A percentile compares a stretch with the other conserved stretches of the same genome.
phyloP scores from a whole-genome alignment of 2,797 vertebrate species.

The Erethizon dorsatum region DNA sequence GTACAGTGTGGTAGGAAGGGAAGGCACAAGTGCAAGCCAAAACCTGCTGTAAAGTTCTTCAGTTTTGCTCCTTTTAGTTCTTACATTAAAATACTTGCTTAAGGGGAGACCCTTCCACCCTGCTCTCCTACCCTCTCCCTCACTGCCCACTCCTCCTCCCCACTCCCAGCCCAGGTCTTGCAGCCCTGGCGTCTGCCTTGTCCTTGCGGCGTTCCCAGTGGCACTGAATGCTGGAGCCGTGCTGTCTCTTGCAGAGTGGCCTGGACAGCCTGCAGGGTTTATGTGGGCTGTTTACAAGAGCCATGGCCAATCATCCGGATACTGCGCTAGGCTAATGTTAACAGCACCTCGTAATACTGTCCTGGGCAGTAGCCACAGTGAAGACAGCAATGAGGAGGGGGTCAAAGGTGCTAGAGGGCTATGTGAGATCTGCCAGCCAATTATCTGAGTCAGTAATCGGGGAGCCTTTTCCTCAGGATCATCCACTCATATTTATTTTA shows the following conservation, averaged over 20 bases:
- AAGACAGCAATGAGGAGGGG: constrained; percentile 5
- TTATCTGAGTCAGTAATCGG: not conserved
- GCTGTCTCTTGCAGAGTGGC: constrained; percentile 55
- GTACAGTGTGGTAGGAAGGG: not conserved
- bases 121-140: not conserved
- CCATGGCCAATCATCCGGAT: constrained; percentile 59
- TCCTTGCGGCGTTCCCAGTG: constrained; percentile 20
- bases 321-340: not conserved
- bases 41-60: not conserved
- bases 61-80: constrained; percentile 49
- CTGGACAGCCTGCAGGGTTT: constrained; percentile 67
- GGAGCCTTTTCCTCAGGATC: not conserved
- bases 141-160: not conserved
- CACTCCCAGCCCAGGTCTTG: not conserved
- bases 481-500: not conserved
- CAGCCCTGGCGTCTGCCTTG: not conserved
- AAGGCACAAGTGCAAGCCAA: fast-evolving
- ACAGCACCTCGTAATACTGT: constrained; percentile 43
- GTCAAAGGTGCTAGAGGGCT: not conserved
- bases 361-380: constrained; percentile 25
- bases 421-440: constrained; percentile 19
- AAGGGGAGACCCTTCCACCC: constrained; percentile 70
- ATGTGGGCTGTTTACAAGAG: constrained; percentile 71
- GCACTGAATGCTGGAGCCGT: constrained; percentile 51
- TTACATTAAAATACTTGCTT: constrained; percentile 70